These are phyloP conservation scores for Sarcophilus harrisii DNA, from an alignment of 2,797 vertebrate genomes.

Conservation along the genomic window DNA sequence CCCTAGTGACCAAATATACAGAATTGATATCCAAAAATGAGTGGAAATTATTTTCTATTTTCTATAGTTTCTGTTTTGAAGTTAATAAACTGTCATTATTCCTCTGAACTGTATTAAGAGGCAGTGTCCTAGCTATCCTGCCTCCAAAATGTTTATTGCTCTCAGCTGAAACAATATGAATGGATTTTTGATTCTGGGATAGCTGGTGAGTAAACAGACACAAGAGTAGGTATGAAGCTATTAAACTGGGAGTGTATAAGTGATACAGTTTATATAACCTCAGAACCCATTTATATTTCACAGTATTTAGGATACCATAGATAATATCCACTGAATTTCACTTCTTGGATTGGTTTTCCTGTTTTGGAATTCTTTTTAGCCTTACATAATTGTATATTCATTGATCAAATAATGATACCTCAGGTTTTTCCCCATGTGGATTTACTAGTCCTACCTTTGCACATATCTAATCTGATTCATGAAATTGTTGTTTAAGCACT, in stretches of 20 bases:
- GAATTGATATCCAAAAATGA: background rate
- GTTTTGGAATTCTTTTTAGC: background rate
- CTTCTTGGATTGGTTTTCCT: background rate
- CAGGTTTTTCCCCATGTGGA: background rate
- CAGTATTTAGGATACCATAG: background rate
- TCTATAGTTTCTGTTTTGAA: background rate
- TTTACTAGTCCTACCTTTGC: background rate
- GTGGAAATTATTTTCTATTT: background rate
- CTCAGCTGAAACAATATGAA: background rate
- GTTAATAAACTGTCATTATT: background rate
- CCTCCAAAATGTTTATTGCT: background rate
- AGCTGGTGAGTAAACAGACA: background rate
- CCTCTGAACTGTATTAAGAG: background rate
- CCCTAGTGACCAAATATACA: background rate
- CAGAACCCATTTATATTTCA: background rate
- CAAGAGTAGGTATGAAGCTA: background rate
- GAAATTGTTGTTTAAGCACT: background rate
- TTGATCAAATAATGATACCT: background rate
- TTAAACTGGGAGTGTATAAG: background rate
- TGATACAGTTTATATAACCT: background rate
- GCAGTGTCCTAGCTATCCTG: background rate
- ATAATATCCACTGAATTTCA: background rate
- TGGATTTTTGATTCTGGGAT: background rate
- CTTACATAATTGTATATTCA: background rate
- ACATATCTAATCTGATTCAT: background rate